Base-by-base conservation (phyloP, 2,797 vertebrate genomes). In the Mus spretus region DNA sequence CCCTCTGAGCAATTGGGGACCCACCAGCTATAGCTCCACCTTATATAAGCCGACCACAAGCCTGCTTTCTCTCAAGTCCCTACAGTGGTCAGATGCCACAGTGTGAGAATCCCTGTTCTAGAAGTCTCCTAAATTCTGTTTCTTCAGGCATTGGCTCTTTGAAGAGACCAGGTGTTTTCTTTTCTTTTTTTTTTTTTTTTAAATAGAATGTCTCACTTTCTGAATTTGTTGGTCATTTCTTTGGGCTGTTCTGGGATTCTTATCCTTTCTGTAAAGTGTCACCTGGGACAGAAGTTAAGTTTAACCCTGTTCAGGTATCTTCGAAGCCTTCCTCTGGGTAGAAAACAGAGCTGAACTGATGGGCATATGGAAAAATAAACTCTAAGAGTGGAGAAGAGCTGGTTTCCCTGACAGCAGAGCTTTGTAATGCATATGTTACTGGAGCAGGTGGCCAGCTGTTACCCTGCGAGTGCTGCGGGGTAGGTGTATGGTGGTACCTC, bases 361-460 rank as follows among this genome's bases (percentile, higher is more conserved):
- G 61, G 24, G 92, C 57, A 22, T 22, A 13, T 12, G 0, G 3
- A 70, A 57, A 57, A 77, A 47, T 90, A 40, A 47, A 34, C 28
- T 61, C 63, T 47, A 74, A 40, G 50, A 44, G 31, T 78, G 12
- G 44, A 70, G 50, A 55, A 26, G 40, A 26, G 28, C 17, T 4
- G 0, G 0, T 47, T 59, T 65, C n/a, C 75, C 50, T 50, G 26
- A 3, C 1, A 0, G 22, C 44, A 17, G 40, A 20, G 26, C 20
- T 40, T 1, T 6, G 19, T 20, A 5, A 1, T 3, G 2, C 17
- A 0, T 1, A 19, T 83, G 19, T 28, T 40, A 7, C 37, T 1
- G 0, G 82, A 90, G 81, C 90, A 94, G 34, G 24, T 26, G 47
- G 55, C 1, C 5, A 20, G 82, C 24, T 34, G 57, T 17, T 79